Percentiles rank a stretch among this genome's conserved stretches.
Evolutionary conservation across 2,113 vertebrate genomes (phyloP).

Genomic region (Dromiciops gliroides): DNA sequence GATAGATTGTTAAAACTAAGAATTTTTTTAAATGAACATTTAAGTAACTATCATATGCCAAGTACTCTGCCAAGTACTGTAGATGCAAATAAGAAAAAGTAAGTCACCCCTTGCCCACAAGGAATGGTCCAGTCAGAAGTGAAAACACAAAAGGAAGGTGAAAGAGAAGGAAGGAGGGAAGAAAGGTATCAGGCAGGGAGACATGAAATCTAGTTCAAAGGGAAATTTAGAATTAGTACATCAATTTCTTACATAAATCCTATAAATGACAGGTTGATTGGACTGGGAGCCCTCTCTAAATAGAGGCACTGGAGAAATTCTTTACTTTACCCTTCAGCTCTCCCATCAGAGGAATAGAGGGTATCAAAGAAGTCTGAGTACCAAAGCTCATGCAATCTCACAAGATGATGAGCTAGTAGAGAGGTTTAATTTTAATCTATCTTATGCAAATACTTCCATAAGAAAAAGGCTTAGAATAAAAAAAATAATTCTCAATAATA

Average conservation of each 20-base stretch:
- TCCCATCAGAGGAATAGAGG: neutral
- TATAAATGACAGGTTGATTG: neutral
- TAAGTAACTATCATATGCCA: neutral
- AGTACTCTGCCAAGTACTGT: neutral
- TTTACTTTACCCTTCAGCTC: neutral
- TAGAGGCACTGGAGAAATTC: neutral
- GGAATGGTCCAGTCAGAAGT: neutral
- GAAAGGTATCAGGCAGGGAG: no score
- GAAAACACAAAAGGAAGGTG: neutral
- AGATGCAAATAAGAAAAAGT: neutral
- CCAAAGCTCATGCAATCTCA: neutral
- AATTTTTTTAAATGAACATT: neutral
- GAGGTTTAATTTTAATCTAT: neutral
- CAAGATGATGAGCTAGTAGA: neutral
- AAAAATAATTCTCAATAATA: neutral
- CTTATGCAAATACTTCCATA: neutral
- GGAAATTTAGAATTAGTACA: no score
- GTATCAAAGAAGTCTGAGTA: neutral
- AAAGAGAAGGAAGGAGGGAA: neutral
- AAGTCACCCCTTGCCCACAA: neutral
- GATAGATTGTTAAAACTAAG: neutral
- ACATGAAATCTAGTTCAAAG: neutral
- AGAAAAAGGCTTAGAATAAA: neutral
- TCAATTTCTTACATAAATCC: no score
- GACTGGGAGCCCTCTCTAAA: neutral